Evolutionary conservation across 2,797 vertebrate genomes (phyloP).

Genomic region (Mus caroli): DNA sequence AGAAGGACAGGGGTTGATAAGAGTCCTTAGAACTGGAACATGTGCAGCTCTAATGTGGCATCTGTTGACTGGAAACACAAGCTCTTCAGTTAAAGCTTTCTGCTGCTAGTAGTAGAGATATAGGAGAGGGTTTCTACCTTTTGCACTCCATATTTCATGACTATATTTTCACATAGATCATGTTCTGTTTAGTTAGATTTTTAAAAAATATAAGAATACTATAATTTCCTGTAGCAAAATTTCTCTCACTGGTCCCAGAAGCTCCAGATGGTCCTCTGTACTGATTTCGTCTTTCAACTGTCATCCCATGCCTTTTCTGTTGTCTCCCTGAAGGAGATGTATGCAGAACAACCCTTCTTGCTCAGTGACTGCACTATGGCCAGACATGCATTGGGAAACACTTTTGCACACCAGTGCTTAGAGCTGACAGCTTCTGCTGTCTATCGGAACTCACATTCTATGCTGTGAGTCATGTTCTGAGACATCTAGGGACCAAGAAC

Average conservation of each 20-base stretch:
- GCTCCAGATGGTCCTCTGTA: background rate
- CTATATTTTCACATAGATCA: background rate
- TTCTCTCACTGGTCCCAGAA: background rate
- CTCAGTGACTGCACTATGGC: background rate
- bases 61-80: background rate
- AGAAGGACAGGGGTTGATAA: background rate
- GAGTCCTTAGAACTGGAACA: background rate
- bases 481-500: background rate
- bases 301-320: no score
- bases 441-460: rapidly evolving
- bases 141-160: background rate
- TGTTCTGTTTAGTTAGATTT: background rate
- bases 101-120: background rate
- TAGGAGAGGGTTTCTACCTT: background rate
- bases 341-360: background rate
- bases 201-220: background rate
- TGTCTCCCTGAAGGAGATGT: background rate
- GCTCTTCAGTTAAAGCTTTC: background rate
- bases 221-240: background rate
- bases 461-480: background rate
- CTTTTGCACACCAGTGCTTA: background rate
- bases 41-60: background rate
- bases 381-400: background rate
- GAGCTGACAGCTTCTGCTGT: background rate
- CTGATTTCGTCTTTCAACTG: background rate